These are phyloP conservation scores for Rhinogobius similis DNA, from an alignment of 2,113 vertebrate species.

Conservation along the genomic window DNA sequence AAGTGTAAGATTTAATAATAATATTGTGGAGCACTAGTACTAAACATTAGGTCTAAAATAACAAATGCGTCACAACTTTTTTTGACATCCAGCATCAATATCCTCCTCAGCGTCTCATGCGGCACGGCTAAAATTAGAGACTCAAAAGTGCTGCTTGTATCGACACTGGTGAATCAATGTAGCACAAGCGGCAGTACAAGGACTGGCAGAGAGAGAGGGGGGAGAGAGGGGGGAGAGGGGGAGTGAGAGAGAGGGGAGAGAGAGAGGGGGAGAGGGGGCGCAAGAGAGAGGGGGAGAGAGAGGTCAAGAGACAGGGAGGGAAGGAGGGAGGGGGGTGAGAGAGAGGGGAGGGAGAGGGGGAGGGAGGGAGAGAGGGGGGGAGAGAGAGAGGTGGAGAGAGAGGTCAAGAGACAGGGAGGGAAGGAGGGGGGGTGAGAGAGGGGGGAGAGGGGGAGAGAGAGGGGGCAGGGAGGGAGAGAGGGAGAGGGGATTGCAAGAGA, in stretches of 20 bases:
- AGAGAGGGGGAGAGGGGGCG: neutral
- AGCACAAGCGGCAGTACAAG: conserved; percentile 62
- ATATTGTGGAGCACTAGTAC: neutral
- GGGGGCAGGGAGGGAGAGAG: no score
- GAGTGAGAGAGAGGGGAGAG: neutral
- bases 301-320: neutral
- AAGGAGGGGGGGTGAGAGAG: no score
- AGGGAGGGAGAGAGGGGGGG: neutral
- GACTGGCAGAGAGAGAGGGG: conserved; percentile 8
- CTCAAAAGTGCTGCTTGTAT: conserved; percentile 62
- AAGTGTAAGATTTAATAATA: no score
- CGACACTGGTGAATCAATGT: conserved; percentile 67
- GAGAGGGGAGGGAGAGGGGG: no score
- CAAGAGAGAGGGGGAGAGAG: neutral
- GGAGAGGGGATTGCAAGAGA: neutral
- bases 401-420: no score
- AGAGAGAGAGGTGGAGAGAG: no score
- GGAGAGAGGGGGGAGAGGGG: neutral
- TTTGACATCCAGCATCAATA: conserved; percentile 66
- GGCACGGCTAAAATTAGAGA: conserved; percentile 70
- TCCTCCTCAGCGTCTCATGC: conserved; percentile 58
- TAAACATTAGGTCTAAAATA: conserved; percentile 32
- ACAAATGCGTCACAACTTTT: conserved; percentile 58
- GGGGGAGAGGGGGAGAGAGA: neutral
- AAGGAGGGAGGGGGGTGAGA: no score